phyloP scores from a whole-genome alignment of 2,113 vertebrate genomes.

The Origma solitaria region DNA sequence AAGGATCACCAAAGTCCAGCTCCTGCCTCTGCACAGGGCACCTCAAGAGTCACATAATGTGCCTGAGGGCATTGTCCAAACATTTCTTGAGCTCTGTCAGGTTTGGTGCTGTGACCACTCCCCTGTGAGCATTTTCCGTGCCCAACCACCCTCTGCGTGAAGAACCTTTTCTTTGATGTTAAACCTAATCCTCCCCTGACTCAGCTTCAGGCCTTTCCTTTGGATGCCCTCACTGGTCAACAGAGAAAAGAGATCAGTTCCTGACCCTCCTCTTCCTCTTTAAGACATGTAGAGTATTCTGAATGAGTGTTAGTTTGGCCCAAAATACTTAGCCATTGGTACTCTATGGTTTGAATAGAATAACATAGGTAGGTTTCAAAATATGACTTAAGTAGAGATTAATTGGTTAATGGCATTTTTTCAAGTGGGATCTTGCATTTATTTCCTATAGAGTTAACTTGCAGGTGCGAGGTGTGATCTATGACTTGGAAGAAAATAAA shows the following conservation, averaged over 20 bases:
- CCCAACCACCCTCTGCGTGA: background rate
- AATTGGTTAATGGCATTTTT: background rate
- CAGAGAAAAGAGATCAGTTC: background rate
- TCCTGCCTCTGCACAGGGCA: background rate
- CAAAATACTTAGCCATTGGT: background rate
- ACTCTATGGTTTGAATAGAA: background rate
- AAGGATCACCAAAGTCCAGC: background rate
- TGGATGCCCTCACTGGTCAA: background rate
- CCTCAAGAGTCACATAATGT: background rate
- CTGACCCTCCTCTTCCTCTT: background rate
- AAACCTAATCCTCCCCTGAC: background rate
- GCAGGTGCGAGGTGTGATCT: background rate
- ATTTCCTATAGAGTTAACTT: background rate
- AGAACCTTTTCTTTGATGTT: background rate
- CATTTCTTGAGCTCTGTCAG: background rate
- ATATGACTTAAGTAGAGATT: background rate
- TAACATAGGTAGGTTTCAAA: background rate
- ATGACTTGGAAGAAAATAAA: background rate
- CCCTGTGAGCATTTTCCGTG: background rate
- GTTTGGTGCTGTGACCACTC: background rate
- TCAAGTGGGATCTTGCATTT: background rate
- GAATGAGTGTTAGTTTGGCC: background rate
- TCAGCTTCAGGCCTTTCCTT: background rate
- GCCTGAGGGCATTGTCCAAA: background rate
- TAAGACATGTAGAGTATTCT: background rate